A percentile compares a stretch with the other conserved stretches of the same genome.
Conservation (phyloP, 2,113 vertebrate genomes). For the Elgaria multicarinata region DNA sequence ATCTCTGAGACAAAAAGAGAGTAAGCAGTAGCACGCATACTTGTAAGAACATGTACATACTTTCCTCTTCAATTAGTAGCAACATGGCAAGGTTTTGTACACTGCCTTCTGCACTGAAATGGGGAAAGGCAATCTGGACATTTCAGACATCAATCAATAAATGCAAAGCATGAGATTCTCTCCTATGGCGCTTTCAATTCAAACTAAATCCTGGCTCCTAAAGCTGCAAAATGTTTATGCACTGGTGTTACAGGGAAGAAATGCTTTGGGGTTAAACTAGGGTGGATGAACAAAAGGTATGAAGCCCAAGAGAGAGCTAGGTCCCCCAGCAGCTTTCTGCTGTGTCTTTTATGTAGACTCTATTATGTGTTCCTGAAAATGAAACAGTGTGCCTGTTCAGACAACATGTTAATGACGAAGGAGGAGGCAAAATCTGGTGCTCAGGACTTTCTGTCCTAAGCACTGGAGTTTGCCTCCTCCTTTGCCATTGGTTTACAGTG, state of each 20-base stretch:
- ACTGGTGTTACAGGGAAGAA: not conserved
- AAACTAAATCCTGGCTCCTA: not conserved
- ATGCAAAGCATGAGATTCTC: not conserved
- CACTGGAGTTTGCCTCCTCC: too few relatives aligned
- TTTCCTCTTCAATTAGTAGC: not conserved
- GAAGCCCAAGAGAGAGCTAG: not conserved
- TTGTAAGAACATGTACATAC: not conserved
- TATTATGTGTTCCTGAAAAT: not conserved
- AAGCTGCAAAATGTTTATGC: not conserved
- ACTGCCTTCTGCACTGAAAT: not conserved
- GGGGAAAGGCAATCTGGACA: not conserved
- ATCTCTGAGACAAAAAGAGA: not conserved
- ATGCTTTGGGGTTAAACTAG: not conserved
- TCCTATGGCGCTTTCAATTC: not conserved
- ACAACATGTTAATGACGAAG: too few relatives aligned
- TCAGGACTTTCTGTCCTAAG: too few relatives aligned
- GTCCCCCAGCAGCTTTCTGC: too few relatives aligned
- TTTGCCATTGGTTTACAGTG: too few relatives aligned
- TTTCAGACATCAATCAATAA: not conserved
- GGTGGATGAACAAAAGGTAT: not conserved
- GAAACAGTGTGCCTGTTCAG: too few relatives aligned
- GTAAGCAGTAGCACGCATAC: not conserved
- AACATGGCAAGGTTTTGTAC: not conserved
- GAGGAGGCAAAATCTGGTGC: too few relatives aligned
- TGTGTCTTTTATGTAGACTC: not conserved